phyloP scores from a whole-genome alignment of 2,888 invertebrate species.

The Gastracanthus pulcherrimus region DNA sequence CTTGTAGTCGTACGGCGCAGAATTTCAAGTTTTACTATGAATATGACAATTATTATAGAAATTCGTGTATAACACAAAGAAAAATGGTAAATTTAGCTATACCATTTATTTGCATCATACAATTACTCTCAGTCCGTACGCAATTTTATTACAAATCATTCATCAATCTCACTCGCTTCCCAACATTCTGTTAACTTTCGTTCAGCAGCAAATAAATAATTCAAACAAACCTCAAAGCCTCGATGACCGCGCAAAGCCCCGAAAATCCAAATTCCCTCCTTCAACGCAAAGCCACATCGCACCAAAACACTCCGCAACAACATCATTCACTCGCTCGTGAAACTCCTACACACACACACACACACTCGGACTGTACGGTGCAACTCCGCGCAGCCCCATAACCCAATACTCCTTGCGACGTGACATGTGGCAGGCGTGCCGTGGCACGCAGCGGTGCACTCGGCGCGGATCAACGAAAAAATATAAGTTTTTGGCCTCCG shows the following conservation, averaged over 20 bases:
- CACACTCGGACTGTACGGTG: neutral
- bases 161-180: too few relatives aligned
- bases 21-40: too few relatives aligned
- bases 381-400: neutral
- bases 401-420: slow-evolving; percentile 45
- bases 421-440: slow-evolving; percentile 69
- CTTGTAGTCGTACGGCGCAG: too few relatives aligned
- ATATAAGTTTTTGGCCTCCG: slow-evolving; percentile 34
- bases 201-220: too few relatives aligned
- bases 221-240: too few relatives aligned
- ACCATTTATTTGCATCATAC: too few relatives aligned
- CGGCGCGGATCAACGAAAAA: slow-evolving; percentile 56
- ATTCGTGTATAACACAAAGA: too few relatives aligned
- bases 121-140: too few relatives aligned
- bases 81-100: too few relatives aligned
- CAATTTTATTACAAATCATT: too few relatives aligned
- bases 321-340: neutral
- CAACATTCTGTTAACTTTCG: too few relatives aligned
- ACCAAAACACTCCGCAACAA: neutral
- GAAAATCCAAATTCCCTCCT: neutral
- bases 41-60: too few relatives aligned
- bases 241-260: neutral
- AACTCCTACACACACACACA: neutral
- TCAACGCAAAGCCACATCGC: neutral
- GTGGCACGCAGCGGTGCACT: slow-evolving; percentile 13